phyloP scores from a whole-genome alignment of 2,113 vertebrate species.

The Ramphastos sulfuratus region DNA sequence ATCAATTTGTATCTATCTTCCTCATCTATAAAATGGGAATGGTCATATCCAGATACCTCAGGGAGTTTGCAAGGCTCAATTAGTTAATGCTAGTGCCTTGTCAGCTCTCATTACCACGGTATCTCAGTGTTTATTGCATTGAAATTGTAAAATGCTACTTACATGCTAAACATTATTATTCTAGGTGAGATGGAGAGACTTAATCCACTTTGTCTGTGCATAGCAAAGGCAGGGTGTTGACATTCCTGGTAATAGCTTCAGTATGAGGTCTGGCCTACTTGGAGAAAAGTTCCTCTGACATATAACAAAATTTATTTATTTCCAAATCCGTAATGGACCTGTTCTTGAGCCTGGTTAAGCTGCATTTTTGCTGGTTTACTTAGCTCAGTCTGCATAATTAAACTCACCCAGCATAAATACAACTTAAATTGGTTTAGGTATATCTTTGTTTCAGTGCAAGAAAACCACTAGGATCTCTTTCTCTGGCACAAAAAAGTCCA shows the following conservation, averaged over 20 bases:
- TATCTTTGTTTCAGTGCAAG: background rate
- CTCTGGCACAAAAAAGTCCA: background rate
- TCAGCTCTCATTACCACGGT: slow-evolving; percentile 36
- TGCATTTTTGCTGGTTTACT: background rate
- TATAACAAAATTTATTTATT: background rate
- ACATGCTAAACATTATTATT: background rate
- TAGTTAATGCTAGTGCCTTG: slow-evolving; percentile 28
- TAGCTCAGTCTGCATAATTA: background rate
- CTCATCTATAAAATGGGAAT: background rate
- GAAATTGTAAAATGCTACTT: slow-evolving; percentile 20
- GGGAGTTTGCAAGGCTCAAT: background rate
- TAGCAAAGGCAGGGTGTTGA: background rate
- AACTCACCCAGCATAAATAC: background rate
- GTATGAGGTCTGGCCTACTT: background rate
- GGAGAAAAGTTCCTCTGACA: background rate
- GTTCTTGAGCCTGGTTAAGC: background rate
- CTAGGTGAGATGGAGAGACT: background rate
- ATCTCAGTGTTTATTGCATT: slow-evolving; percentile 18
- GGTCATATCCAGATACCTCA: background rate
- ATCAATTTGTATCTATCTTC: background rate
- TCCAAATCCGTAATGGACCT: background rate
- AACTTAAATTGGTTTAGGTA: background rate
- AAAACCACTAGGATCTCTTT: background rate
- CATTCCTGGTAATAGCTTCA: background rate
- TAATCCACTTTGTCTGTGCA: background rate